Conservation (phyloP, 2,113 vertebrate genomes). For the Panthera tigris region DNA sequence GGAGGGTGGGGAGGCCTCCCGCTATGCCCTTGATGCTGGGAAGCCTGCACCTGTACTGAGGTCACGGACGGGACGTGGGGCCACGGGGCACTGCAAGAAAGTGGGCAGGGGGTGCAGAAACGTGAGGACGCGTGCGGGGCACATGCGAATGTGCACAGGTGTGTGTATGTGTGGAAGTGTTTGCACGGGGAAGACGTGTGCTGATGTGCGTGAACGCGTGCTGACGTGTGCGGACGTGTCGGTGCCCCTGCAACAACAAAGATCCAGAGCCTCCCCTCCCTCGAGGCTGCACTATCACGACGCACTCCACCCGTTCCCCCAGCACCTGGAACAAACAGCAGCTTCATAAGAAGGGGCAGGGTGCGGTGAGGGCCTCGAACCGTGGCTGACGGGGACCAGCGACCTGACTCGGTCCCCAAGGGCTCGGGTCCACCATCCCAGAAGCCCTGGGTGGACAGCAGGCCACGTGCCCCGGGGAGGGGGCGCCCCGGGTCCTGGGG, state of each 20-base stretch:
- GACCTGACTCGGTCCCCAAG: too few relatives aligned
- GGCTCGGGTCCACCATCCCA: accelerated
- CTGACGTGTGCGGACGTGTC: neutral
- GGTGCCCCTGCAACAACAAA: neutral
- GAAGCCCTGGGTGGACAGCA: neutral
- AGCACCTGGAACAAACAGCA: neutral
- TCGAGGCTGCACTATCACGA: neutral
- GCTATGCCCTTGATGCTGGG: accelerated
- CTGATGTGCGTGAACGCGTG: neutral
- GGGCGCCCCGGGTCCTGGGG: neutral
- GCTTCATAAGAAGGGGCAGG: neutral
- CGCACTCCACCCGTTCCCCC: neutral
- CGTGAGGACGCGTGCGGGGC: neutral
- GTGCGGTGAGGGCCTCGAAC: neutral
- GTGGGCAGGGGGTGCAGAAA: neutral
- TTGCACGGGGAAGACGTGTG: neutral
- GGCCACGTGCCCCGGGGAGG: neutral
- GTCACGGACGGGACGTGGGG: neutral
- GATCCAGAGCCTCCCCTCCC: neutral
- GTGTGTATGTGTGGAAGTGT: neutral
- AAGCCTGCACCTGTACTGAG: too few relatives aligned
- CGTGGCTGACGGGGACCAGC: neutral
- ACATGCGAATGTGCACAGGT: neutral
- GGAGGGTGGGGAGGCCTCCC: neutral
- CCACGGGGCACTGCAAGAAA: neutral